A percentile compares a stretch with the other conserved stretches of the same genome.
phyloP scores from a whole-genome alignment of 1,140 invertebrate species.

The Drosophila quadrilineata region DNA sequence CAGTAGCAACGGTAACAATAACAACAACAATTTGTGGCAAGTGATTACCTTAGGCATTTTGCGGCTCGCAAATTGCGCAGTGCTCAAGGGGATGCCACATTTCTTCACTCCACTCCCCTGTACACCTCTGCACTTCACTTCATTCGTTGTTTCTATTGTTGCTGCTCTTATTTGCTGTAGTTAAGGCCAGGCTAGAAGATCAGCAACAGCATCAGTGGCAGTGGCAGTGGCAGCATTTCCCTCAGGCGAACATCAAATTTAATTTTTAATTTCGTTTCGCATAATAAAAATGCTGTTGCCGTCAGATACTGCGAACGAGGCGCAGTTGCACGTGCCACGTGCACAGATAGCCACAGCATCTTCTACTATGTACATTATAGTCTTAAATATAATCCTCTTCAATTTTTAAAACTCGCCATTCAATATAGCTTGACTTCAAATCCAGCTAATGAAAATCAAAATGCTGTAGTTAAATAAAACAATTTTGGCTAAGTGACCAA shows the following conservation, averaged over 20 bases:
- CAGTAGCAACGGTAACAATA: constrained; percentile 26
- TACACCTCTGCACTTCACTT: no score
- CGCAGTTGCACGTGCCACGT: constrained; percentile 11
- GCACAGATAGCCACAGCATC: background rate
- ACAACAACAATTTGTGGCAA: constrained; percentile 73
- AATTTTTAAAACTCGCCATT: no score
- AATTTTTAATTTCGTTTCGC: constrained; percentile 72
- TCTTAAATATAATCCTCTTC: no score
- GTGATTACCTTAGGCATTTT: constrained; percentile 77
- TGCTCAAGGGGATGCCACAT: constrained; percentile 57
- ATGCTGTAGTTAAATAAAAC: no score
- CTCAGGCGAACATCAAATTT: constrained; percentile 46
- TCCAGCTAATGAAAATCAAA: no score
- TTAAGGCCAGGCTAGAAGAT: constrained; percentile 35
- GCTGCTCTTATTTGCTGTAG: constrained; percentile 33
- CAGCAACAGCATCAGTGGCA: constrained; percentile 55
- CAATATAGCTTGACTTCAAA: no score
- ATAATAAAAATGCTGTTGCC: constrained; percentile 57
- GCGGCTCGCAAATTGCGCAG: constrained; percentile 70
- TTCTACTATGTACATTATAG: constrained; percentile 4
- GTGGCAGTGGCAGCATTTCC: constrained; percentile 43
- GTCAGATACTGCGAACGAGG: background rate
- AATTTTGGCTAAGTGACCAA: constrained; percentile 1
- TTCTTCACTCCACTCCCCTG: no score
- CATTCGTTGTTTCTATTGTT: constrained; percentile 36